Evolutionary conservation across 2,113 vertebrate species (phyloP).

Genomic region (Clarias gariepinus): DNA sequence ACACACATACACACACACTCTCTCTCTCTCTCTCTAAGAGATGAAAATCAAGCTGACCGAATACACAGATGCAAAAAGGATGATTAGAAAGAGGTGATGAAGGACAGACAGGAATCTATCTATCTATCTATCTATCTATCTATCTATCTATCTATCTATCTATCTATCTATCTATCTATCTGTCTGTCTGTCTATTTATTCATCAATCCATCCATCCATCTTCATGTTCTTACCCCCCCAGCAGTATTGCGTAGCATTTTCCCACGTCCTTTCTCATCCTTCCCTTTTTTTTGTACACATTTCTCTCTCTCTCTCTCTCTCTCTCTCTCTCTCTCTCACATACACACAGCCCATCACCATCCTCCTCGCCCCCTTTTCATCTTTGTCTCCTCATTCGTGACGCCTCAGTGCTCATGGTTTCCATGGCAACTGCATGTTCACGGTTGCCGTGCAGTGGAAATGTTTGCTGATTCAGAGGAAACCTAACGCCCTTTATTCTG

Average conservation of each 20-base stretch:
- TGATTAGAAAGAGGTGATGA: not conserved
- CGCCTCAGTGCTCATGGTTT: slow-evolving; percentile 42
- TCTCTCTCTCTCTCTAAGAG: not conserved
- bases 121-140: not conserved
- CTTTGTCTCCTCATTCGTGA: slow-evolving; percentile 35
- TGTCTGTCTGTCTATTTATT: not conserved
- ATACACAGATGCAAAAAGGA: not conserved
- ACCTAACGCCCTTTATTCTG: slow-evolving; percentile 28
- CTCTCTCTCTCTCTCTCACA: not conserved
- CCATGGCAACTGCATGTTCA: slow-evolving; percentile 55
- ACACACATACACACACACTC: not conserved
- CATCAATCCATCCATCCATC: too few species aligned
- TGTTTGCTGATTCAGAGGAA: slow-evolving; percentile 15
- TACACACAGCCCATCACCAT: not conserved
- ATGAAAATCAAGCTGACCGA: slow-evolving; percentile 14
- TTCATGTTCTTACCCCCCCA: not conserved
- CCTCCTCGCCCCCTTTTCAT: slow-evolving; percentile 1
- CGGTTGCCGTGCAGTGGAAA: slow-evolving; percentile 30
- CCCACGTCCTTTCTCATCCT: not conserved
- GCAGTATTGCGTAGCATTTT: not conserved
- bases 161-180: not conserved
- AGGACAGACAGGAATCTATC: too few species aligned
- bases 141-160: not conserved
- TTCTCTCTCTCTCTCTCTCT: not conserved
- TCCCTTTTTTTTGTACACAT: not conserved